These are phyloP conservation scores for Aix galericulata DNA, from an alignment of 2,113 vertebrate genomes.

Conservation along the genomic window DNA sequence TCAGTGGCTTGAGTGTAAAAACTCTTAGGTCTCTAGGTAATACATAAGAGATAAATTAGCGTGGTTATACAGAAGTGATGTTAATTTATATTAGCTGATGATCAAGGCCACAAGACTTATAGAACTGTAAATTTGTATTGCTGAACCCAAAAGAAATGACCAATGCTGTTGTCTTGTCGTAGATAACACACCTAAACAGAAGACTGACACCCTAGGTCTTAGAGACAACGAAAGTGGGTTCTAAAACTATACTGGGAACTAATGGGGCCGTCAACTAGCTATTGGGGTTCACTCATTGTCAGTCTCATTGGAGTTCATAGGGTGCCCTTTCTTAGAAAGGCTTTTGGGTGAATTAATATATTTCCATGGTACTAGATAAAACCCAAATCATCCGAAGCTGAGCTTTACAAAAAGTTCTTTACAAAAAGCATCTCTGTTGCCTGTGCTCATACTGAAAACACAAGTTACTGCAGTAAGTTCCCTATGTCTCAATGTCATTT, in stretches of 20 bases:
- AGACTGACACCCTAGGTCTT: background rate
- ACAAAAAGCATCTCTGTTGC: background rate
- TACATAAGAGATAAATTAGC: background rate
- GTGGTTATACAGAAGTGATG: background rate
- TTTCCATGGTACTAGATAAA: slow-evolving; percentile 21
- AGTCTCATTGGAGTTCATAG: background rate
- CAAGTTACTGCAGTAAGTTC: slow-evolving; percentile 50
- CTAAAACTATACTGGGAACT: background rate
- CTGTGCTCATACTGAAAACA: slow-evolving; percentile 24
- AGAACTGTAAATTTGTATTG: background rate
- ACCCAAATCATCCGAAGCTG: slow-evolving; percentile 10
- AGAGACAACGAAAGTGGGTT: slow-evolving; percentile 11
- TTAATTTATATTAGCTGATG: background rate
- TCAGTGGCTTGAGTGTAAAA: background rate
- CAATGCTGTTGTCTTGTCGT: background rate
- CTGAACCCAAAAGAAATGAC: background rate
- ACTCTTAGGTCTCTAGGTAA: background rate
- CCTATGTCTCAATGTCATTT: slow-evolving; percentile 23
- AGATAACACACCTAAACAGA: slow-evolving; percentile 8
- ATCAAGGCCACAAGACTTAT: background rate
- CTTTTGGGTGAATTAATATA: background rate
- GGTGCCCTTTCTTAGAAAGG: background rate
- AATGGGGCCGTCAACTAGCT: background rate
- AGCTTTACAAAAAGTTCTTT: slow-evolving; percentile 28
- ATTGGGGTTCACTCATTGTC: background rate